A percentile compares a stretch with the other conserved stretches of the same genome.
These are phyloP conservation scores for Poeciliopsis prolifica DNA, from an alignment of 2,113 vertebrate species.

Conservation along the genomic window DNA sequence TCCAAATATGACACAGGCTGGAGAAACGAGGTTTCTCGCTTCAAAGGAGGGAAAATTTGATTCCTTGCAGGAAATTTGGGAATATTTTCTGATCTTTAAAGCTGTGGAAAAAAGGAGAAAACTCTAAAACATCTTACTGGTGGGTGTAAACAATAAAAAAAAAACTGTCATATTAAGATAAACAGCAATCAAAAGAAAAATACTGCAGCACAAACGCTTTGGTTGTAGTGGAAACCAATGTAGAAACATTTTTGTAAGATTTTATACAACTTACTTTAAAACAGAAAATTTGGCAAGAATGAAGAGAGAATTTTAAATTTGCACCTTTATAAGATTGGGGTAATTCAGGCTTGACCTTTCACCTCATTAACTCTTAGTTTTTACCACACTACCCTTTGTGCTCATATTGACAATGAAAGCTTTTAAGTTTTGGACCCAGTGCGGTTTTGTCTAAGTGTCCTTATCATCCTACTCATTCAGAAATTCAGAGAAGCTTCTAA, in stretches of 20 bases:
- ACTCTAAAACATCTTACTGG: constrained; percentile 4
- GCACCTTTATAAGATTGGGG: too few species aligned
- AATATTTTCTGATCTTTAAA: constrained; percentile 31
- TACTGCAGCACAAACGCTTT: neutral
- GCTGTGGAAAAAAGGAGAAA: neutral
- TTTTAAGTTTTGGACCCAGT: too few species aligned
- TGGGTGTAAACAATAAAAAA: neutral
- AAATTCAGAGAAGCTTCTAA: too few species aligned
- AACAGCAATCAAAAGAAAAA: neutral
- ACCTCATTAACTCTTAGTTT: too few species aligned
- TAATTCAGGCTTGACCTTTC: too few species aligned
- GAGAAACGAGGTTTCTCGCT: constrained; percentile 5
- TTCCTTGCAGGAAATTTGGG: constrained; percentile 7
- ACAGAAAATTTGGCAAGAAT: too few species aligned
- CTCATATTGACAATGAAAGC: too few species aligned
- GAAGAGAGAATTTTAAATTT: too few species aligned
- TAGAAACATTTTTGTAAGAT: neutral
- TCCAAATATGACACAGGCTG: constrained; percentile 33
- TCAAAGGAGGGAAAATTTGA: constrained; percentile 14
- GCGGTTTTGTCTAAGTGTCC: too few species aligned
- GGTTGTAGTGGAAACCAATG: neutral
- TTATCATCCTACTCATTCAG: too few species aligned
- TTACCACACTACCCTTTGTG: too few species aligned
- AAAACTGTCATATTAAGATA: neutral
- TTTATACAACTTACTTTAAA: too few species aligned